Percentiles rank a stretch among this genome's conserved stretches.
Conservation (phyloP, 2,888 invertebrate species). For the Gonocerus acuteangulatus region DNA sequence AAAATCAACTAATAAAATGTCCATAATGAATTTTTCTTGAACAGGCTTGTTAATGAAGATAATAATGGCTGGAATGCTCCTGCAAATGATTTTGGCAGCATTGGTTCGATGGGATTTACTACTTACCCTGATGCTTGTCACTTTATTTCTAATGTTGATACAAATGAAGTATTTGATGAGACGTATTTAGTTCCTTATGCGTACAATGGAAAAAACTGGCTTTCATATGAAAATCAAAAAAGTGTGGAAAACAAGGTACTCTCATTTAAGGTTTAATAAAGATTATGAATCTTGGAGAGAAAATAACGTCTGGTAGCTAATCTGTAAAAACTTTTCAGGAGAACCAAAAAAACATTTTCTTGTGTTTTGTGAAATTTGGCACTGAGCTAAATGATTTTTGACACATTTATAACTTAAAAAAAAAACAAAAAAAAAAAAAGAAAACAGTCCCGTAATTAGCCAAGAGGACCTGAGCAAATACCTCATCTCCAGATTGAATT, state of each 20-base stretch:
- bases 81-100: slow-evolving; percentile 57
- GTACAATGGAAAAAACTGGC: slow-evolving; percentile 64
- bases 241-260: slow-evolving; percentile 63
- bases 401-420: no score
- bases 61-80: slow-evolving; percentile 65
- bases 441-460: no score
- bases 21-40: slow-evolving; percentile 16
- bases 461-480: no score
- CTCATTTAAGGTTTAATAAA: background rate
- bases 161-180: slow-evolving; percentile 55
- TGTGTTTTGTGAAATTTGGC: background rate
- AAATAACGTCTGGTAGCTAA: background rate
- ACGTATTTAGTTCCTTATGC: slow-evolving; percentile 71
- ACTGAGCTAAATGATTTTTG: no score
- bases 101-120: slow-evolving; percentile 62
- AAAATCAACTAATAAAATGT: no score
- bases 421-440: no score
- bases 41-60: slow-evolving; percentile 53
- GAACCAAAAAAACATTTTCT: no score
- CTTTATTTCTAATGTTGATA: slow-evolving; percentile 52
- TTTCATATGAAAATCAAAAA: slow-evolving; percentile 67
- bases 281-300: background rate
- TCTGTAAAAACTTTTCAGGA: background rate
- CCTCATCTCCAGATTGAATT: no score
- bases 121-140: slow-evolving; percentile 62